Conservation (phyloP, 2,888 invertebrate genomes). For the Dolichomitus sp. region DNA sequence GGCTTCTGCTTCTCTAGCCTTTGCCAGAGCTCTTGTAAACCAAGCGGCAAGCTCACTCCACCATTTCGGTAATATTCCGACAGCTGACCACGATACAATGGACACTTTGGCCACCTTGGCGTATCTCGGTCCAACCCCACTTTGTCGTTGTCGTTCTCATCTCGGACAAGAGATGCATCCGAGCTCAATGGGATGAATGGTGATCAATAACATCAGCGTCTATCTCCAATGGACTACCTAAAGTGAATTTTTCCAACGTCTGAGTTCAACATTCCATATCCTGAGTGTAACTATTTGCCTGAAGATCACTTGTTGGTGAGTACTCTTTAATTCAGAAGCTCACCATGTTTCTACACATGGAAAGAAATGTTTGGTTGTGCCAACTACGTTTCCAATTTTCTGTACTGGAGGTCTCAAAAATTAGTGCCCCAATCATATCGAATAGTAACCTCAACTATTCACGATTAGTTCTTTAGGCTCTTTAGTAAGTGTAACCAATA, state of each 20-base stretch:
- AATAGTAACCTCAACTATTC: too few relatives aligned
- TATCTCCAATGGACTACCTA: constrained; percentile 61
- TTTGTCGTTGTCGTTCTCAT: background rate
- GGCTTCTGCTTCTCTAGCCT: constrained; percentile 19
- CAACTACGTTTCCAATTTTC: too few relatives aligned
- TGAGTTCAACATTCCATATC: background rate
- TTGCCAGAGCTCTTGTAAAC: constrained; percentile 22
- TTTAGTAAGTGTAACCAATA: too few relatives aligned
- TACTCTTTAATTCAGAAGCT: background rate
- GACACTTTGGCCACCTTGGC: constrained; percentile 70
- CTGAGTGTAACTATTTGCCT: background rate
- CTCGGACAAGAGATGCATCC: constrained; percentile 1
- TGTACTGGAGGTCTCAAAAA: too few relatives aligned
- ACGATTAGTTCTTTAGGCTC: too few relatives aligned
- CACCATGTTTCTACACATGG: too few relatives aligned
- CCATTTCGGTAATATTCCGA: constrained; percentile 78
- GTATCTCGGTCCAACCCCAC: constrained; percentile 14
- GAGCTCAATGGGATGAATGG: constrained; percentile 64
- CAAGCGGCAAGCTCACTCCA: constrained; percentile 67
- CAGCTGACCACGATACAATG: constrained; percentile 76
- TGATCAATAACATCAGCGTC: constrained; percentile 74
- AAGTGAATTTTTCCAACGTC: background rate
- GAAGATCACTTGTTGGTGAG: background rate
- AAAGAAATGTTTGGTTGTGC: too few relatives aligned
- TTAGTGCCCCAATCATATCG: too few relatives aligned